Percentiles rank a stretch among this genome's conserved stretches.
These are phyloP conservation scores for Microcebus jonahi DNA, from an alignment of 2,113 vertebrate species.

Conservation along the genomic window DNA sequence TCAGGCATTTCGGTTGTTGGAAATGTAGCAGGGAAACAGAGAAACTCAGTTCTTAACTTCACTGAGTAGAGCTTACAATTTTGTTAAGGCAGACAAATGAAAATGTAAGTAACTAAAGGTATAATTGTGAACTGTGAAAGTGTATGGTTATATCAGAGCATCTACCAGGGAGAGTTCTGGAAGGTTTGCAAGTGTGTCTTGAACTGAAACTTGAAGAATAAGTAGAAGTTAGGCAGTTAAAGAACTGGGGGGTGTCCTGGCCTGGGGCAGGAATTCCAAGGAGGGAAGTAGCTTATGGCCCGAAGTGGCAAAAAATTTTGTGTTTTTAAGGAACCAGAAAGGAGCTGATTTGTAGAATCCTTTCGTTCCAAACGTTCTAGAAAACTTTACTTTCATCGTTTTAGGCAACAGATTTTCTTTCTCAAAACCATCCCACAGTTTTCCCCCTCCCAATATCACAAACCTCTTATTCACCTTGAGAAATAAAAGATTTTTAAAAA, in stretches of 20 bases:
- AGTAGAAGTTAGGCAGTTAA: neutral
- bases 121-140: neutral
- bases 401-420: neutral
- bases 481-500: neutral
- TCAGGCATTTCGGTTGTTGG: neutral
- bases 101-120: neutral
- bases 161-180: neutral
- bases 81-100: neutral
- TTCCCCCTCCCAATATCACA: neutral
- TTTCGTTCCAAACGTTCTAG: neutral
- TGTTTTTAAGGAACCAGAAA: neutral
- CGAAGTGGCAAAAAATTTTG: neutral
- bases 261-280: neutral
- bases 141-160: neutral
- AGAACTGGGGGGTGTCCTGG: fast-evolving
- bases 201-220: neutral
- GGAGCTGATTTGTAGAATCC: neutral
- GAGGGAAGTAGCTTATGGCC: neutral
- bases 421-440: neutral
- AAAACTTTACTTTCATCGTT: neutral
- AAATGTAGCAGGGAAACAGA: neutral
- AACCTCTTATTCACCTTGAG: slow-evolving; percentile 37
- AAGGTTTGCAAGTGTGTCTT: neutral
- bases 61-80: neutral
- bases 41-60: neutral